These are phyloP conservation scores for Tuta absoluta DNA, from an alignment of 2,888 invertebrate genomes.

Conservation along the genomic window DNA sequence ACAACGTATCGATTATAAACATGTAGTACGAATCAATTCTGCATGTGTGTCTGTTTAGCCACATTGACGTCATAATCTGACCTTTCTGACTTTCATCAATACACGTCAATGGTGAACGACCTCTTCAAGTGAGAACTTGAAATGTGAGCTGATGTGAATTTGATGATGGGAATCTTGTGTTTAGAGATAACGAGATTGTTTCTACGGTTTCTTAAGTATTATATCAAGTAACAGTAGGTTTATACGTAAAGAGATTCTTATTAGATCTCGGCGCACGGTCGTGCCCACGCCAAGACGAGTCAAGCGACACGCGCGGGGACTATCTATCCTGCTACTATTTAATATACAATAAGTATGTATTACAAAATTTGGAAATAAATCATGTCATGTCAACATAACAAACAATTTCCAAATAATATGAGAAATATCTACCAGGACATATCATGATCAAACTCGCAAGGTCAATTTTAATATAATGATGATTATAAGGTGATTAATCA, in stretches of 20 bases:
- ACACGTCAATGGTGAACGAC: constrained; percentile 10
- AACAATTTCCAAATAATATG: no score
- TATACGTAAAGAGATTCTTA: not conserved
- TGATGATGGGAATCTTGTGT: constrained; percentile 1
- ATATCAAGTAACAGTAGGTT: not conserved
- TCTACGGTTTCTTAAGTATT: not conserved
- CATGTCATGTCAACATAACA: no score
- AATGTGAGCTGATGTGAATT: constrained; percentile 13
- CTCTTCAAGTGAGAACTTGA: not conserved
- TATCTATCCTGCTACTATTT: no score
- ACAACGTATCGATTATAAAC: constrained; percentile 11
- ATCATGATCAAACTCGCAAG: no score
- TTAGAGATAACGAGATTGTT: not conserved
- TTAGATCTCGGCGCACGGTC: not conserved
- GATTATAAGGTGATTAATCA: no score
- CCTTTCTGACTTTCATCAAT: constrained; percentile 6
- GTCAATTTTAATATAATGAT: no score
- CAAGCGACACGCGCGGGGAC: no score
- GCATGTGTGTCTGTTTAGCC: constrained; percentile 6
- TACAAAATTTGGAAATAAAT: no score
- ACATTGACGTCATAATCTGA: constrained; percentile 12
- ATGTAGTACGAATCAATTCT: not conserved
- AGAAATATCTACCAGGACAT: no score
- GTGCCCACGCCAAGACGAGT: no score
- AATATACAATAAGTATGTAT: no score